Base-by-base conservation (phyloP, 2,797 vertebrate species). In the Sphenopsis melanotis region DNA sequence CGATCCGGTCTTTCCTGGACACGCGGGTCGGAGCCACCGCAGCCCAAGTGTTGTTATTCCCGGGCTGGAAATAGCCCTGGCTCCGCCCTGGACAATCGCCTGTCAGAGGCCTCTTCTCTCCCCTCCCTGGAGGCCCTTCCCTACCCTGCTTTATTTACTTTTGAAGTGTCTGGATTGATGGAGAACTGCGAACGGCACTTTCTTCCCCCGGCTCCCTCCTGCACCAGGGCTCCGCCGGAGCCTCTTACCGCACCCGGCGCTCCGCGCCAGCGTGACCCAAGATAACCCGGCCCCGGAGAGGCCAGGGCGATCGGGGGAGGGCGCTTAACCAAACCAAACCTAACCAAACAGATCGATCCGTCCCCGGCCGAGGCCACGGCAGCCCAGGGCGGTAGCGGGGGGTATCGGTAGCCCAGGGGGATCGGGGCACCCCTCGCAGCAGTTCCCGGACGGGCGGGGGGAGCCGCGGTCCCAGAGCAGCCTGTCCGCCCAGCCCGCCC, bases 1-100 rank as follows among this genome's bases (percentile, higher is more conserved):
- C 83, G 91, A 95, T 94, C 95, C 89, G 86, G 93, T 96, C 93
- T 94, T 96, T 94, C 95, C 93, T 90, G 94, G 93, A 72, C 88
- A 90, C 80, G 60, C 95, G 93, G 93, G 80, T 74, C 69, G 60
- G 72, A 90, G 95, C 87, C 90, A 80, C 94, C 75, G 87, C 95
- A 91, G 85, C 60, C 75, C 41, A 3, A 85, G 82, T 47, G 90
- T 90, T 89, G 83, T 95, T 95, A 91, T 93, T 93, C 75, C 60
- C 56, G 79, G 82, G 36, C 68, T 95, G 88, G 92, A 95, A 95
- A 95, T 94, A 91, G 87, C 82, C 85, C 60, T 56, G 83, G 36
- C 88, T 94, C 90, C 83, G 56, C 94, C 95, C 88, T 90, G 87
- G 92, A 93, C 91, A 87, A 70, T 83, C 68, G 91, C 27, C 87